These are phyloP conservation scores for Microctenopoma steveboyesi DNA, from an alignment of 2,797 vertebrate species.

Conservation along the genomic window DNA sequence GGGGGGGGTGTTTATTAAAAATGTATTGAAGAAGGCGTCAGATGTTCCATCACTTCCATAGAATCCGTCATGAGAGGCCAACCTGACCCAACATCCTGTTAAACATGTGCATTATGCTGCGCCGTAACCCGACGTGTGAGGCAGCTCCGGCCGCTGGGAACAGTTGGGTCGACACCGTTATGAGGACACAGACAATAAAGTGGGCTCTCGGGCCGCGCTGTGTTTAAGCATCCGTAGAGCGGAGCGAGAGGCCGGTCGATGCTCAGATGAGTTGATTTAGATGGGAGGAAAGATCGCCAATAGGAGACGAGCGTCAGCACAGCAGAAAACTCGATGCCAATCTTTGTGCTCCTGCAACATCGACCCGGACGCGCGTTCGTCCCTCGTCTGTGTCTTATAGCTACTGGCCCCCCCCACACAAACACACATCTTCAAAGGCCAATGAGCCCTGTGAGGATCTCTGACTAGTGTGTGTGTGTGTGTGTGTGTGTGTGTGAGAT, in stretches of 20 bases:
- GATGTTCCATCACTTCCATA: neutral
- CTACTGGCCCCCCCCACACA: slow-evolving; percentile 17
- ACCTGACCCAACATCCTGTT: neutral
- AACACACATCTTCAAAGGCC: slow-evolving; percentile 25
- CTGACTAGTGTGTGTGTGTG: neutral
- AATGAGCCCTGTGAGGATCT: slow-evolving; percentile 15
- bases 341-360: slow-evolving; percentile 55
- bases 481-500: no score
- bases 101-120: slow-evolving; percentile 9
- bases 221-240: slow-evolving; percentile 52
- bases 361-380: slow-evolving; percentile 56
- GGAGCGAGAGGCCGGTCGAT: slow-evolving; percentile 49
- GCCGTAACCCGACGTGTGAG: neutral
- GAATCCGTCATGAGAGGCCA: slow-evolving; percentile 6
- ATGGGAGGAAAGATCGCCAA: slow-evolving; percentile 55
- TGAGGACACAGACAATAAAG: slow-evolving; percentile 41
- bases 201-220: slow-evolving; percentile 43
- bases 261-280: slow-evolving; percentile 64
- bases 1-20: neutral
- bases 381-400: slow-evolving; percentile 31
- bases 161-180: slow-evolving; percentile 36
- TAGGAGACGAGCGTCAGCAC: slow-evolving; percentile 49
- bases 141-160: slow-evolving; percentile 11
- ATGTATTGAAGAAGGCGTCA: neutral
- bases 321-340: slow-evolving; percentile 69